phyloP scores from a whole-genome alignment of 2,888 invertebrate genomes.

The Drosophila cognata region DNA sequence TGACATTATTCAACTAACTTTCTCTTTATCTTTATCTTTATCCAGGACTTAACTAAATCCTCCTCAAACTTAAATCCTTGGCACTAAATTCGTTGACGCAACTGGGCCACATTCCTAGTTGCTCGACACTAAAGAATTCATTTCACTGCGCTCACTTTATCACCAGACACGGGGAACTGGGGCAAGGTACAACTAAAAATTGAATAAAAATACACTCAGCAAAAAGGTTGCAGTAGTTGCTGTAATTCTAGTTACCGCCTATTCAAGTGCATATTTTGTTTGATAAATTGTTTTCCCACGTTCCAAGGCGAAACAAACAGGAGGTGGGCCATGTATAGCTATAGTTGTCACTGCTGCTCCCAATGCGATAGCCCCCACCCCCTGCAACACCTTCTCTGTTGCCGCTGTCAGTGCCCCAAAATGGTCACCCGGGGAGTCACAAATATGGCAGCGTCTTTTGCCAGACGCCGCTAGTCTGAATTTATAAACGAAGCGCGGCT shows the following conservation, averaged over 20 bases:
- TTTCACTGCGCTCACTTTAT: slow-evolving; percentile 67
- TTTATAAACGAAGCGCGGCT: slow-evolving; percentile 60
- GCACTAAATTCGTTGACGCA: slow-evolving; percentile 65
- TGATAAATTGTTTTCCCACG: slow-evolving; percentile 76
- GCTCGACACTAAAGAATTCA: slow-evolving; percentile 72
- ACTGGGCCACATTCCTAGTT: slow-evolving; percentile 65
- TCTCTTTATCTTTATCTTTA: slow-evolving; percentile 8
- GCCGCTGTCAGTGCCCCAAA: slow-evolving; percentile 42
- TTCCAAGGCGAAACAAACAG: slow-evolving; percentile 59
- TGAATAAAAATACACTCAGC: slow-evolving; percentile 72
- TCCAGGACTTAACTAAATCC: slow-evolving; percentile 20
- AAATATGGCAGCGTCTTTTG: slow-evolving; percentile 72
- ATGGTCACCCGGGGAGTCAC: slow-evolving; percentile 73
- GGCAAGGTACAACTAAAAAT: slow-evolving; percentile 35
- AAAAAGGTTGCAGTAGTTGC: slow-evolving; percentile 39
- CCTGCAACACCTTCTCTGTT: slow-evolving; percentile 1
- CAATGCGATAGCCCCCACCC: slow-evolving; percentile 2
- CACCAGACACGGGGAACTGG: slow-evolving; percentile 24
- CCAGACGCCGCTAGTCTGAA: slow-evolving; percentile 56
- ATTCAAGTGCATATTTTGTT: slow-evolving; percentile 78
- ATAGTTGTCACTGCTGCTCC: slow-evolving; percentile 8
- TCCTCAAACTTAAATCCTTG: slow-evolving; percentile 42
- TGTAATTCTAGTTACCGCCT: slow-evolving; percentile 59
- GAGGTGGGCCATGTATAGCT: neutral
- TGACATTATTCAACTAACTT: neutral